Conservation (phyloP, 2,888 invertebrate genomes). For the Ectemnius continuus region DNA sequence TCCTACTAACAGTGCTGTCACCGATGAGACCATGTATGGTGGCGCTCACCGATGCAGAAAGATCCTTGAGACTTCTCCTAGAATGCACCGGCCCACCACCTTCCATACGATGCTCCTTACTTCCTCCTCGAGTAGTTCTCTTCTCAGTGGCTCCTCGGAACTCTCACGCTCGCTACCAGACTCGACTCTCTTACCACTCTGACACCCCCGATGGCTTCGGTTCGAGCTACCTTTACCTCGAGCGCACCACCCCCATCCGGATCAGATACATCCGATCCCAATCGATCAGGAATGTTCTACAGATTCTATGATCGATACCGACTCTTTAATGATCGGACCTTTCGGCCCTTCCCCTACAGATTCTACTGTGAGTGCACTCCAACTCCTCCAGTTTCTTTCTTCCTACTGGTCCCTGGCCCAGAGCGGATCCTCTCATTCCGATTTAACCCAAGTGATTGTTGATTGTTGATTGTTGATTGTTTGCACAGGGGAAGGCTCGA, state of each 20-base stretch:
- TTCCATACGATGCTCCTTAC: slow-evolving; percentile 18
- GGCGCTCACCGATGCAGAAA: slow-evolving; percentile 53
- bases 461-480: no score
- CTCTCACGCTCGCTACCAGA: slow-evolving; percentile 19
- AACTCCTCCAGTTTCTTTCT: neutral
- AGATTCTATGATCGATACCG: slow-evolving; percentile 78
- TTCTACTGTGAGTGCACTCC: slow-evolving; percentile 72
- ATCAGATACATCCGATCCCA: slow-evolving; percentile 24
- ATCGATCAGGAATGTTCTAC: slow-evolving; percentile 69
- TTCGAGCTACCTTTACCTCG: slow-evolving; percentile 41
- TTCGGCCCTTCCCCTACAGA: slow-evolving; percentile 71
- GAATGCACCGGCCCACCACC: slow-evolving; percentile 47
- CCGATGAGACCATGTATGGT: slow-evolving; percentile 69
- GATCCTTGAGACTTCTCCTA: slow-evolving; percentile 59
- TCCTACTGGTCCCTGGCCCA: neutral
- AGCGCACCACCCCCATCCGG: slow-evolving; percentile 33
- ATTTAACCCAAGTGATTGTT: neutral
- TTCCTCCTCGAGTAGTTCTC: slow-evolving; percentile 35
- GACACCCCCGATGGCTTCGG: slow-evolving; percentile 47
- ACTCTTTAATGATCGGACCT: slow-evolving; percentile 73
- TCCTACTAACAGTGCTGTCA: slow-evolving; percentile 42
- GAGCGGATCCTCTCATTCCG: neutral
- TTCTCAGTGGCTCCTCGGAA: slow-evolving; percentile 42
- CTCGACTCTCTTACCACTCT: slow-evolving; percentile 11
- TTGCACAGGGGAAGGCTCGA: slow-evolving; percentile 70